These are phyloP conservation scores for Lasioglossum vierecki DNA, from an alignment of 2,888 invertebrate species.

Conservation along the genomic window DNA sequence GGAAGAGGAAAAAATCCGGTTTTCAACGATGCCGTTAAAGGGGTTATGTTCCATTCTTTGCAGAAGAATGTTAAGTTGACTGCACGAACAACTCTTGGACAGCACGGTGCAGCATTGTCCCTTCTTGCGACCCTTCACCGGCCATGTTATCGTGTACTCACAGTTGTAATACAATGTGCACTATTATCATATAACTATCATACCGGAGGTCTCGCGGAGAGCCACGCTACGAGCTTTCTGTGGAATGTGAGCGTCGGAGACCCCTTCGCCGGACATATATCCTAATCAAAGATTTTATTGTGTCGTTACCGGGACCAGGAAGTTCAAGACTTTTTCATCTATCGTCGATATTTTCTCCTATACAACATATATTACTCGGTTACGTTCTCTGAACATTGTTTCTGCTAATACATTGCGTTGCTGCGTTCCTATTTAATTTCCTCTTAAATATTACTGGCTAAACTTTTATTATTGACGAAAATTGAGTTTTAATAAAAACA, in stretches of 20 bases:
- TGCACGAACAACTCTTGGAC: constrained; percentile 52
- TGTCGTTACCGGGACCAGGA: background rate
- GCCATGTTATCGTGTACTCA: constrained; percentile 67
- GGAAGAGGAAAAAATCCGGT: constrained; percentile 25
- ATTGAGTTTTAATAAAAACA: no score
- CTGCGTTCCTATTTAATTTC: background rate
- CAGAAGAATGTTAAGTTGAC: constrained; percentile 55
- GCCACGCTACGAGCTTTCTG: constrained; percentile 36
- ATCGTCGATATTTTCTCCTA: background rate
- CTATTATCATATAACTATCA: constrained; percentile 73
- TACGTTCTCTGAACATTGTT: background rate
- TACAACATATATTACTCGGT: background rate
- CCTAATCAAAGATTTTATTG: constrained; percentile 2
- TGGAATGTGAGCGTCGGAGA: constrained; percentile 32
- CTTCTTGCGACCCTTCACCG: constrained; percentile 63
- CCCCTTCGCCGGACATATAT: constrained; percentile 4
- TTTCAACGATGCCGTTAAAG: constrained; percentile 39
- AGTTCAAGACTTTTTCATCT: background rate
- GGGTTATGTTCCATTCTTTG: constrained; percentile 53
- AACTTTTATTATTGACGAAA: no score
- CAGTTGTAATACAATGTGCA: constrained; percentile 68
- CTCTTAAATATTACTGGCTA: no score
- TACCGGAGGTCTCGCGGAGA: constrained; percentile 50
- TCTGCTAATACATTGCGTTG: background rate
- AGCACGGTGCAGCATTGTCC: constrained; percentile 64